Percentiles rank a stretch among this genome's conserved stretches.
Evolutionary conservation across 2,888 invertebrate genomes (phyloP).

Genomic region (Volucella bombylans): DNA sequence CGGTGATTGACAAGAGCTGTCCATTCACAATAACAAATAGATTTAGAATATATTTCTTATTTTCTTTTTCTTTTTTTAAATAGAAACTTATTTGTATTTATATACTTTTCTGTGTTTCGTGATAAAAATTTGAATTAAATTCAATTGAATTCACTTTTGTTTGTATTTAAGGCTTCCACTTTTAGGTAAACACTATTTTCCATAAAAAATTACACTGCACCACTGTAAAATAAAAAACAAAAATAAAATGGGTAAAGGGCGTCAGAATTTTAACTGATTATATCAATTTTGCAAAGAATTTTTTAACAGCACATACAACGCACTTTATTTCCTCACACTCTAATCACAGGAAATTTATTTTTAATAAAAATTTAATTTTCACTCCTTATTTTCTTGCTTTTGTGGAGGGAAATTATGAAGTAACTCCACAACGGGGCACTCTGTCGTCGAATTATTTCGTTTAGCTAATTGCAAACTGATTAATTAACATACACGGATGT

Average conservation of each 20-base stretch:
- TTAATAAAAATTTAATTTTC: constrained; percentile 6
- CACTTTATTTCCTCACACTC: constrained; percentile 34
- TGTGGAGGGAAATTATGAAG: neutral
- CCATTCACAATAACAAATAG: constrained; percentile 58
- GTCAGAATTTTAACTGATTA: too few species aligned
- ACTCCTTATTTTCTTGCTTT: constrained; percentile 13
- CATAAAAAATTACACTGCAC: too few species aligned
- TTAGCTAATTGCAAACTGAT: constrained; percentile 65
- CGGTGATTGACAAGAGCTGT: constrained; percentile 41
- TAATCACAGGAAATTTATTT: constrained; percentile 19
- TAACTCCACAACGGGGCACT: constrained; percentile 34
- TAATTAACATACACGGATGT: constrained; percentile 64
- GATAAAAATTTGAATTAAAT: constrained; percentile 6
- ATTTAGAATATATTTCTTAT: constrained; percentile 6
- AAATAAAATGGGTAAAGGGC: too few species aligned
- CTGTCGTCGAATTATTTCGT: constrained; percentile 19
- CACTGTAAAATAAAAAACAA: too few species aligned
- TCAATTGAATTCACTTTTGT: too few species aligned
- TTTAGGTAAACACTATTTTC: too few species aligned
- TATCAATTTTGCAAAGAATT: neutral
- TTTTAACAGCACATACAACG: constrained; percentile 19
- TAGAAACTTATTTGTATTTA: constrained; percentile 2
- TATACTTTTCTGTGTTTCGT: constrained; percentile 25
- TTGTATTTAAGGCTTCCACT: too few species aligned
- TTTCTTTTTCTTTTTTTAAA: neutral